phyloP scores from a whole-genome alignment of 2,888 invertebrate genomes.

The Cotesia congregata region DNA sequence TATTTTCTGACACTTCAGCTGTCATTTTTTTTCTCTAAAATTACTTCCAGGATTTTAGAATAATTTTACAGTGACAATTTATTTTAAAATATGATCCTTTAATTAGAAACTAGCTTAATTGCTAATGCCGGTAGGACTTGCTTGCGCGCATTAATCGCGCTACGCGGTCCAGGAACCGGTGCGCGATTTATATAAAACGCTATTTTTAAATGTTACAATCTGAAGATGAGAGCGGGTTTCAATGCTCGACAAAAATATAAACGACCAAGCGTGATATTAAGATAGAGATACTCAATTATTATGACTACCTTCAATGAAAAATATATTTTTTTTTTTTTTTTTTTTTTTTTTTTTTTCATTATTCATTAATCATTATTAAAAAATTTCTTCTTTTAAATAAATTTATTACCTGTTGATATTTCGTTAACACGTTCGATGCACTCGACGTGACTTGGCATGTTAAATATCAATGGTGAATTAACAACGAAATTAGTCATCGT shows the following conservation, averaged over 20 bases:
- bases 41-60: background rate
- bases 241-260: slow-evolving; percentile 23
- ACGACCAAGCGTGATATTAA: background rate
- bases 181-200: slow-evolving; percentile 48
- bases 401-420: background rate
- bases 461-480: slow-evolving; percentile 38
- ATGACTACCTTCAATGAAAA: background rate
- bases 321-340: background rate
- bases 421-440: slow-evolving; percentile 9
- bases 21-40: background rate
- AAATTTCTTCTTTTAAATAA: background rate
- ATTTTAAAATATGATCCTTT: background rate
- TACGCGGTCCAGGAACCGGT: slow-evolving; percentile 44
- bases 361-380: no score
- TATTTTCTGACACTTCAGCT: background rate
- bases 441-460: slow-evolving; percentile 6
- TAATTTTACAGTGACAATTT: background rate
- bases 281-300: background rate
- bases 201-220: slow-evolving; percentile 50
- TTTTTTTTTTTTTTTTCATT: background rate
- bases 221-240: background rate
- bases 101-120: slow-evolving; percentile 18
- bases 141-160: slow-evolving; percentile 45
- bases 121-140: slow-evolving; percentile 45
- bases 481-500: slow-evolving; percentile 57